A percentile compares a stretch with the other conserved stretches of the same genome.
phyloP scores from a whole-genome alignment of 2,113 vertebrate species.

The Hippocampus guttulatus region DNA sequence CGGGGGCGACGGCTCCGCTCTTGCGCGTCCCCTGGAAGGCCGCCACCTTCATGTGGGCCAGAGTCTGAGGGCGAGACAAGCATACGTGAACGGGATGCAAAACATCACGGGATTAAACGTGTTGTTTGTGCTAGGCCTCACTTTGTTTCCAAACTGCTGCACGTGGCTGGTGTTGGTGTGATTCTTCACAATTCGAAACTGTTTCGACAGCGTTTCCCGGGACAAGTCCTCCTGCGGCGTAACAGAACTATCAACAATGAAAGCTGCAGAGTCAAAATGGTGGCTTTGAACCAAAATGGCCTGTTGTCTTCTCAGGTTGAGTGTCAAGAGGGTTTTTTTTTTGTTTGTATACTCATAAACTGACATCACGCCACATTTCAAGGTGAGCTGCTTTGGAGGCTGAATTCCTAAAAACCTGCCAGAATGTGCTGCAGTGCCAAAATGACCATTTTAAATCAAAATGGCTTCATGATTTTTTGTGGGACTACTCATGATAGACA shows the following conservation, averaged over 20 bases:
- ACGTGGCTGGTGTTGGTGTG: conserved; percentile 95
- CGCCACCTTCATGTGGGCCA: conserved; percentile 86
- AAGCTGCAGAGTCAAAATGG: not conserved
- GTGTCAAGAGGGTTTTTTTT: too few species aligned
- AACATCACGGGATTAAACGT: not conserved
- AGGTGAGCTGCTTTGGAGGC: too few species aligned
- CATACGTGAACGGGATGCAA: not conserved
- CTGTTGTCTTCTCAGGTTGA: too few species aligned
- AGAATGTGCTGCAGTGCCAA: too few species aligned
- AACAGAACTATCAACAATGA: not conserved
- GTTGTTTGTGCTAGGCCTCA: conserved; percentile 41
- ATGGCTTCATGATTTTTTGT: too few species aligned
- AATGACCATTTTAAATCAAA: too few species aligned
- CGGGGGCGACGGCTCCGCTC: conserved; percentile 46
- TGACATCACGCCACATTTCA: too few species aligned
- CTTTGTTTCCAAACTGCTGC: conserved; percentile 94
- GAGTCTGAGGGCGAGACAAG: conserved; percentile 66
- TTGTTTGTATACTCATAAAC: too few species aligned
- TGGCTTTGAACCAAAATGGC: too few species aligned
- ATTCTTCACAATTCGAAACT: conserved; percentile 87
- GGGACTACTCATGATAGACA: too few species aligned
- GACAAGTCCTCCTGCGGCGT: conserved; percentile 82
- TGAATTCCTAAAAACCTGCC: too few species aligned
- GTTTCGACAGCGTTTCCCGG: conserved; percentile 84
- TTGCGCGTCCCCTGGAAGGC: conserved; percentile 82